Conservation (phyloP, 2,888 invertebrate genomes). For the Axea sp. region DNA sequence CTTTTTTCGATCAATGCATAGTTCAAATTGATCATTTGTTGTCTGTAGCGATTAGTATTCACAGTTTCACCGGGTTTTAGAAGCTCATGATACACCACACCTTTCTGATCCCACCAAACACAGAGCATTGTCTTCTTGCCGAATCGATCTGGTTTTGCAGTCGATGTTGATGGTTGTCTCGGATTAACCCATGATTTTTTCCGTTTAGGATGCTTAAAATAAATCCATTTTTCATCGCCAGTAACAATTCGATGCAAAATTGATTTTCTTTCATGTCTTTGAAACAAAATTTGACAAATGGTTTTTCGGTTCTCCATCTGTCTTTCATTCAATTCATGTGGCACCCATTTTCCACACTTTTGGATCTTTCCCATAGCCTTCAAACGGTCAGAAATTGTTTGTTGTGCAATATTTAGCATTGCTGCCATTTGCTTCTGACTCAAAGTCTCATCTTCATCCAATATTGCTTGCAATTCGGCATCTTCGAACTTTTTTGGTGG, state of each 20-base stretch:
- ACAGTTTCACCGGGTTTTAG: too few species aligned
- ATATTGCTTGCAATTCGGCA: too few species aligned
- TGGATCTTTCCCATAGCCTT: too few species aligned
- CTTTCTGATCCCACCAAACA: too few species aligned
- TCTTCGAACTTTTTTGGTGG: too few species aligned
- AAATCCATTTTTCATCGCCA: slow-evolving; percentile 20
- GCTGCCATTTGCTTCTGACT: too few species aligned
- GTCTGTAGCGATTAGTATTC: slow-evolving; percentile 5
- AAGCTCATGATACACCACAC: too few species aligned
- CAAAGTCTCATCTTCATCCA: too few species aligned
- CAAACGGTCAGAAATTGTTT: too few species aligned
- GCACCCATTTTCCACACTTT: slow-evolving; percentile 8
- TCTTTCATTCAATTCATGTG: slow-evolving; percentile 22
- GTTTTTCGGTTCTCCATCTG: slow-evolving; percentile 10
- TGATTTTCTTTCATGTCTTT: slow-evolving; percentile 4
- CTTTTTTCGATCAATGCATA: slow-evolving; percentile 11
- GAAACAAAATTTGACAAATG: slow-evolving; percentile 5
- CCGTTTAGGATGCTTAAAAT: slow-evolving; percentile 49
- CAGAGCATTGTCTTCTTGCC: slow-evolving; percentile 25
- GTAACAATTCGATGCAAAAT: slow-evolving; percentile 24
- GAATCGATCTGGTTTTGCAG: slow-evolving; percentile 52
- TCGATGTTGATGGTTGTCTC: slow-evolving; percentile 50
- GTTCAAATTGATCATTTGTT: too few species aligned
- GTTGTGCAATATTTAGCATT: too few species aligned
- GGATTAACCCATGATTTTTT: slow-evolving; percentile 51